Base-by-base conservation (phyloP, 2,888 invertebrate genomes). In the Fragum fragum region DNA sequence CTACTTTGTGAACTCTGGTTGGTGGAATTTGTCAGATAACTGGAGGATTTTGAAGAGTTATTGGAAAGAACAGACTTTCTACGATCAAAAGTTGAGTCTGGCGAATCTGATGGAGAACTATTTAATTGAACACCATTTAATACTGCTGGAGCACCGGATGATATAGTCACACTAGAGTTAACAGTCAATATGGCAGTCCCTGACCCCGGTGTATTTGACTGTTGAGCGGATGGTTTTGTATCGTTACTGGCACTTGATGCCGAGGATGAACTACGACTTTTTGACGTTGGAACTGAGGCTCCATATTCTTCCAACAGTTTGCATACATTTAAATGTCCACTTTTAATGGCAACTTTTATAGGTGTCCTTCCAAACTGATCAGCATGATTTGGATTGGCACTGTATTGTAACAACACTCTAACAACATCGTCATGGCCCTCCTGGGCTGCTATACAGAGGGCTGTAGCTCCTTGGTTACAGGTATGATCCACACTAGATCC, bases 351-450 rank as follows among this genome's bases (percentile, higher is more conserved):
- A 28, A 99, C 97, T 90, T 98, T 96, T 55, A 92, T 91, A 0
- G 94, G 93, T 16, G 93, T 94, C 23, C 94, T 81, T 1, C 95
- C 95, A 88, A 94, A 95, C 85, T 93, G 93, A 89, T 95, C 95
- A 0, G 93, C 93, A 85, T 94, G 94, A 69, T 94, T 93, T 14
- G 94, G 94, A 87, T 95, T 94, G 7, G 95, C 95, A 26, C 94
- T 94, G 84, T 92, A 93, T 73, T 94, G 92, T 29, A 95, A 90
- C 53, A 95, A 91, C 23, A 94, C 97, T 77, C 97, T 95, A 0
- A 99, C 99, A 91, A 98, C 98, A 83, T 97, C 97, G 90, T 98
- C 98, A 93, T 98, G 98, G 0, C 99, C 99, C 94, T 99, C 99
- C 94, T 99, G 99, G 0, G 99, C 98, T 0, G 99, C 98, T 78